Base-by-base conservation (phyloP, 2,113 vertebrate genomes). In the Embiotoca jacksoni region DNA sequence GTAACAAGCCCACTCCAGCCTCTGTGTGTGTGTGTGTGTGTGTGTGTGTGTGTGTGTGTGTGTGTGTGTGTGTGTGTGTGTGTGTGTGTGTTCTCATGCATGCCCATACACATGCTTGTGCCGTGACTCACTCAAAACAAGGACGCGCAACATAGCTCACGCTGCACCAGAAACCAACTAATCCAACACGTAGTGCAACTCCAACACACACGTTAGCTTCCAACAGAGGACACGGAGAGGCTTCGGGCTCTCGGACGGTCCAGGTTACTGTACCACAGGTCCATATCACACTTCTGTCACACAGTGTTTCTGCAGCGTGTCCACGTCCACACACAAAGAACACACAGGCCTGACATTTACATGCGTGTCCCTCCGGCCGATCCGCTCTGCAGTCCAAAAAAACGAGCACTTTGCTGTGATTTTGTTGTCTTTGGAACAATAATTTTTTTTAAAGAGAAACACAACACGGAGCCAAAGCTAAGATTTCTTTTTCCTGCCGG, bases 111-210 rank as follows among this genome's bases (percentile, higher is more conserved):
- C 75, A 85, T 76, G 88, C 73, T 72, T 72, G 39, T 53, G 16
- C 53, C 54, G 37, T 89, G 88, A 92, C 82, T 92, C 86, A 90
- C 75, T 83, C 65, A 78, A 80, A 81, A 86, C 81, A 75, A 89
- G 72, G 78, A 89, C 57, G 7, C 33, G 11, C 79, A 85, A 64
- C 77, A 82, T 36, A 72, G 76, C 84, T 89, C 71, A 66, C 11
- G 7, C 78, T 56, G 78, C 81, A 82, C 81, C 76, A 84, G 49
- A 89, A 80, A 84, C 62, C 3, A 33, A 73, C 70, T 60, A 46
- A 78, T 75, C 63, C 41, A 33, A 57, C 59, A 52, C 23, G 3
- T 72, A 64, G 63, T 67, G 77, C 64, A 67, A 81, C 33, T 60
- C 46, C 36, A 74, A 88, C 70, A 35, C 33, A 15, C 15, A 50